phyloP scores from a whole-genome alignment of 2,888 invertebrate species.

The Rhabditoides inermis region DNA sequence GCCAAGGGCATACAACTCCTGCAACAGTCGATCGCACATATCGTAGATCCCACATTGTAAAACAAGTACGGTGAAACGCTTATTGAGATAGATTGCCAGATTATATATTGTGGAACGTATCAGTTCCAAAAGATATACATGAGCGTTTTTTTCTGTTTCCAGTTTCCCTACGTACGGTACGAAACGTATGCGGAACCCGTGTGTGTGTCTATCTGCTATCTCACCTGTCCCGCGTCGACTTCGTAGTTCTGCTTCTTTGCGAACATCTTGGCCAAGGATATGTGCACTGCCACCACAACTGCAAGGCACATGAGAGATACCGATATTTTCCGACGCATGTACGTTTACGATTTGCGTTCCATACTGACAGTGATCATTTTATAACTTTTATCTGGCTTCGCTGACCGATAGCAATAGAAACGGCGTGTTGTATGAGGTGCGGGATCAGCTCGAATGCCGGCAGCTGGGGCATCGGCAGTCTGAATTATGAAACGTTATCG shows the following conservation, averaged over 20 bases:
- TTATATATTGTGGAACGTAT: no score
- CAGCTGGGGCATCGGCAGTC: constrained; percentile 32
- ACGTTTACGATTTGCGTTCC: background rate
- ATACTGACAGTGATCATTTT: background rate
- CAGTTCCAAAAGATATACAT: no score
- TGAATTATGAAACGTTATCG: constrained; percentile 8
- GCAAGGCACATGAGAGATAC: constrained; percentile 2
- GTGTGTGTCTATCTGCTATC: constrained; percentile 8
- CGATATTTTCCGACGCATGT: background rate
- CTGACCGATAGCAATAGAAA: constrained; percentile 53
- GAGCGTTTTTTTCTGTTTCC: no score
- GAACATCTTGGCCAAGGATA: constrained; percentile 57
- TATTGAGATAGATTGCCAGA: no score
- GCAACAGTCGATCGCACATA: no score
- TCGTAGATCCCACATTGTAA: no score
- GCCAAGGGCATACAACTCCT: constrained; percentile 48
- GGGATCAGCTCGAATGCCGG: constrained; percentile 35
- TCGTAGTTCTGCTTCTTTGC: constrained; percentile 56
- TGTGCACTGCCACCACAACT: constrained; percentile 56
- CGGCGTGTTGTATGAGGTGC: constrained; percentile 49
- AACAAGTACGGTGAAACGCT: no score
- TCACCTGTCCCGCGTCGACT: constrained; percentile 56
- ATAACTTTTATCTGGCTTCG: background rate
- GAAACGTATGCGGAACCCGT: background rate
- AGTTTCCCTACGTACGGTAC: no score